These are phyloP conservation scores for Ceratosolen fusciceps DNA, from an alignment of 1,140 invertebrate genomes.

Conservation along the genomic window DNA sequence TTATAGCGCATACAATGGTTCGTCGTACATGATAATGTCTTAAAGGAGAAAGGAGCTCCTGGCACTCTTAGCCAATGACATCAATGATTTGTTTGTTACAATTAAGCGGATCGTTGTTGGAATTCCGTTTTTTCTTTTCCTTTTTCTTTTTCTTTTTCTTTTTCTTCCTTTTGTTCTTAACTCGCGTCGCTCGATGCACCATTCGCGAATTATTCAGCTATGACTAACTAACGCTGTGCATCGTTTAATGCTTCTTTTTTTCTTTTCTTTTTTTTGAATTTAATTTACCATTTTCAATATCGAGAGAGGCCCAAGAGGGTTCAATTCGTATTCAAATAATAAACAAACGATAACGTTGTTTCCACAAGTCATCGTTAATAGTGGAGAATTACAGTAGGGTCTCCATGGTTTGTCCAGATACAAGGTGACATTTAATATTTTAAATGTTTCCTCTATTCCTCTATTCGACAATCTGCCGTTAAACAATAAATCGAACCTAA, in stretches of 20 bases:
- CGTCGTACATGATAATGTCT: neutral
- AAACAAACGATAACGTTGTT: neutral
- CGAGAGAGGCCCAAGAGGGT: too few relatives aligned
- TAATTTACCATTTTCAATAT: neutral
- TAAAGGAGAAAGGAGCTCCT: too few relatives aligned
- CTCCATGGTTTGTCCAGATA: neutral
- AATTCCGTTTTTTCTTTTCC: too few relatives aligned
- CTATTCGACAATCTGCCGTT: neutral
- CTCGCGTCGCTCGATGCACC: too few relatives aligned
- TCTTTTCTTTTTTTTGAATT: too few relatives aligned
- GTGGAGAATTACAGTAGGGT: too few relatives aligned
- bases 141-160: too few relatives aligned
- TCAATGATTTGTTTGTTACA: conserved; percentile 4
- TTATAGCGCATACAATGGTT: neutral
- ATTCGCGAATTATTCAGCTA: too few relatives aligned
- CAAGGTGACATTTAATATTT: neutral
- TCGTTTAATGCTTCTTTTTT: neutral
- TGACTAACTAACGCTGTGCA: neutral
- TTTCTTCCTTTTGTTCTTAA: too few relatives aligned
- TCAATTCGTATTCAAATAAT: too few relatives aligned
- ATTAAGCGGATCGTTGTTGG: neutral
- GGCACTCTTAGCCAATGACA: neutral
- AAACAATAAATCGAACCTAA: neutral
- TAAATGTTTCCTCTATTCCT: neutral
- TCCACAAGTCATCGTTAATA: neutral